Evolutionary conservation across 2,888 invertebrate genomes (phyloP), one percentile per base, ranked within the genome.

Genomic region (Ypsolopha scabrella): DNA sequence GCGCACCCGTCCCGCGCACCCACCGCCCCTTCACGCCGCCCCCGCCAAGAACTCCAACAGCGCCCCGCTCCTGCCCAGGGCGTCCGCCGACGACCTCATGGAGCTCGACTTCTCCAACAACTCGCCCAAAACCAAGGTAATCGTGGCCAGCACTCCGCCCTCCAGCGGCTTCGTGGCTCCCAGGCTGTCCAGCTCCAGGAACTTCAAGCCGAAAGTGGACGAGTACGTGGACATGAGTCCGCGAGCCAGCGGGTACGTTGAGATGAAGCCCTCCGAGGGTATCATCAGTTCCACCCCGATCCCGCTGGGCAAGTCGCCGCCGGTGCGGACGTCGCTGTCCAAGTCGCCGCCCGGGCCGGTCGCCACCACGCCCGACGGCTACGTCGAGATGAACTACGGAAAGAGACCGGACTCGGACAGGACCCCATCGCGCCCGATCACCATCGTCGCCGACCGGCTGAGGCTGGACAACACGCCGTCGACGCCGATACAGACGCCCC

Each of bases 31-130:
- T 56, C 7, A 11, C 48, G 9, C 53, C 46, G 1, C 92, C 67
- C 92, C 92, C 52, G 88, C 87, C 24, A 24, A 24, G 24, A 24
- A 24, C 24, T 24, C 24, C 24, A 24, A 24, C 24, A 24, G 24
- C 24, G 24, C 24, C 24, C 24, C 24, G 24, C 24, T 55, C 81
- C 86, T 62, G 80, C 72, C 68, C 55, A 71, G 80, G 58, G 88
- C 89, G 58, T 87, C 88, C 45, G 88, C 88, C 45, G 91, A 92
- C 58, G 94, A 95, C 78, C 88, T 94, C 60, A 94, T 95, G 94
- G 94, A 94, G 80, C 88, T 95, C 58, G 81, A 81, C 68, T 81
- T 81, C 71, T 75, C 74, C 10, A 60, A 67, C 50, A 73, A 74
- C 61, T 72, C 76, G 41, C 70, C 72, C 0, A 65, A 68, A 34